phyloP scores from a whole-genome alignment of 2,113 vertebrate species.

The Todiramphus saurophagus region DNA sequence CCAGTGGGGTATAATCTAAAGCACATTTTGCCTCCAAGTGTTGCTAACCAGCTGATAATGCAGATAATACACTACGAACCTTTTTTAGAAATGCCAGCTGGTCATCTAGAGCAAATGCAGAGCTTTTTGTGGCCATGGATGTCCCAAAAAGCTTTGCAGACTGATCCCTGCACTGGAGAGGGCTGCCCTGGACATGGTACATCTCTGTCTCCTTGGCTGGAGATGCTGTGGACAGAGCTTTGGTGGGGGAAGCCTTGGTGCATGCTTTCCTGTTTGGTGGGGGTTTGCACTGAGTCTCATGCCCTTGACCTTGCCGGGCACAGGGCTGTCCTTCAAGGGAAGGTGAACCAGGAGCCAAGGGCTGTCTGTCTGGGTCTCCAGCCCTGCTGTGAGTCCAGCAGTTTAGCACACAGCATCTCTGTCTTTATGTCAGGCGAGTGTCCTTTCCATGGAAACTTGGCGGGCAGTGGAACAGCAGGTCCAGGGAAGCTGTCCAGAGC shows the following conservation, averaged over 20 bases:
- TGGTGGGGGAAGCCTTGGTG: neutral
- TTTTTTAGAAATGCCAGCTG: neutral
- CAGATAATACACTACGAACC: neutral
- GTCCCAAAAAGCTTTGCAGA: neutral
- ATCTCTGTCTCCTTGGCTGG: neutral
- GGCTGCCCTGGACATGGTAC: neutral
- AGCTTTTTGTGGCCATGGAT: neutral
- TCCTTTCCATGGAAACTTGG: constrained; percentile 35
- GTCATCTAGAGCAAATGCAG: neutral
- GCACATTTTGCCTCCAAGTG: neutral
- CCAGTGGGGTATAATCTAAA: neutral
- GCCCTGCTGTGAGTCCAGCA: neutral
- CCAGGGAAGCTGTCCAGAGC: neutral
- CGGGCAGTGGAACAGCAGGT: fast-evolving
- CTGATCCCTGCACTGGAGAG: too few relatives aligned
- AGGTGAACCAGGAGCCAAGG: fast-evolving
- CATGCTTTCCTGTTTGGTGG: fast-evolving
- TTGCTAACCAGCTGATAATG: neutral
- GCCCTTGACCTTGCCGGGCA: neutral
- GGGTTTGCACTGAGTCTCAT: fast-evolving
- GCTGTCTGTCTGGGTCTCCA: neutral
- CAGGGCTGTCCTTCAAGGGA: neutral
- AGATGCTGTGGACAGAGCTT: neutral
- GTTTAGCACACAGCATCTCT: neutral
- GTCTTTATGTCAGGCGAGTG: neutral